These are phyloP conservation scores for Falco peregrinus DNA, from an alignment of 2,797 vertebrate species.

Conservation along the genomic window DNA sequence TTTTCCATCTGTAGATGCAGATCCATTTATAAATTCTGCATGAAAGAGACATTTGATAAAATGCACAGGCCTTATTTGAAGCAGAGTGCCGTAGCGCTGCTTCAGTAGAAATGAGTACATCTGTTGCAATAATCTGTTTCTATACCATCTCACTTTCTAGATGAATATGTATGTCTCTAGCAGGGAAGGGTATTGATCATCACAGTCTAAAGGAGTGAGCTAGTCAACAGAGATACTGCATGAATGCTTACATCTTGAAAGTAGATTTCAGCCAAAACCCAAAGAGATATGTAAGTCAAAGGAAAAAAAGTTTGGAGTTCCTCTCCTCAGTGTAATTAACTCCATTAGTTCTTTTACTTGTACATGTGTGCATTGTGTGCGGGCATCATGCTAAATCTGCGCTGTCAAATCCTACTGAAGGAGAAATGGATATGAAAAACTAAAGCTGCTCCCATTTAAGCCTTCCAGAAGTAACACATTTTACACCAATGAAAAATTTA, in stretches of 20 bases:
- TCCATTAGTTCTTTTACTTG: not conserved
- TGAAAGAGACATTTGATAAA: not conserved
- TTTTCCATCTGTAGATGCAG: not conserved
- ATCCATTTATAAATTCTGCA: not conserved
- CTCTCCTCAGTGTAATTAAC: not conserved
- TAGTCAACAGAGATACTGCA: not conserved
- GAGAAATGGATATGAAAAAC: not conserved
- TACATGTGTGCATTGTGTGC: rapidly evolving
- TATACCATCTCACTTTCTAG: not conserved
- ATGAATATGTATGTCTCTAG: not conserved
- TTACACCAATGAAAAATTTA: not conserved
- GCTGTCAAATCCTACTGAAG: not conserved
- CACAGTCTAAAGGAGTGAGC: not conserved
- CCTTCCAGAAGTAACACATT: not conserved
- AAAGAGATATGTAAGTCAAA: not conserved
- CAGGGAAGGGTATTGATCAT: not conserved
- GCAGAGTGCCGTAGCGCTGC: not conserved
- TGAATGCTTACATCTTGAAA: not conserved
- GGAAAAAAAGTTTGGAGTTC: not conserved
- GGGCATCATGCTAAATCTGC: not conserved
- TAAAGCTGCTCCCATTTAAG: not conserved
- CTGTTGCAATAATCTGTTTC: not conserved
- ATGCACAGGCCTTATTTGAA: not conserved
- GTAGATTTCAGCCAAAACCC: not conserved
- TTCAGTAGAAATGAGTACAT: not conserved